Evolutionary conservation across 2,797 vertebrate species (phyloP).

Genomic region (Semotilus atromaculatus): DNA sequence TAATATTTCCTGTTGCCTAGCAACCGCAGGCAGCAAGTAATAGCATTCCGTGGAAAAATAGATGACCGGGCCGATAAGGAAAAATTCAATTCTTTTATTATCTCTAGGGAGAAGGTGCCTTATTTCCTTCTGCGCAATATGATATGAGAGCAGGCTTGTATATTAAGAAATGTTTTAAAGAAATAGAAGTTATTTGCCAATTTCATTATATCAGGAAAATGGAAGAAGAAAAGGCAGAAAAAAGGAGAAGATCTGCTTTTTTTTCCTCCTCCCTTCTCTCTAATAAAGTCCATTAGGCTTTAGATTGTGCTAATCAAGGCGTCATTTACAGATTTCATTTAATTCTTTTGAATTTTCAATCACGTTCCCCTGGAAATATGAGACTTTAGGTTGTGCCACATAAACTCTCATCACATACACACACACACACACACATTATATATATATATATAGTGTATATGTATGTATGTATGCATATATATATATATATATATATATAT

Average conservation of each 20-base stretch:
- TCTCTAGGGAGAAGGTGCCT: slow-evolving; percentile 99
- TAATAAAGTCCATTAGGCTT: slow-evolving; percentile 80
- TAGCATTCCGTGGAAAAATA: slow-evolving; percentile 99
- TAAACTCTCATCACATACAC: background rate
- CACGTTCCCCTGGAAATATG: slow-evolving; percentile 61
- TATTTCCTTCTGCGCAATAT: slow-evolving; percentile 92
- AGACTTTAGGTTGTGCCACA: slow-evolving; percentile 46
- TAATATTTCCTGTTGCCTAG: slow-evolving; percentile 99
- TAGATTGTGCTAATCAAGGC: slow-evolving; percentile 74
- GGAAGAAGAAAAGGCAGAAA: background rate
- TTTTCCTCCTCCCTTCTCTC: slow-evolving; percentile 48
- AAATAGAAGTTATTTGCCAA: slow-evolving; percentile 82
- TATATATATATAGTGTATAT: no score
- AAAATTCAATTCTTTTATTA: slow-evolving; percentile 99
- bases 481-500: no score
- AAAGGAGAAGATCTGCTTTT: slow-evolving; percentile 30
- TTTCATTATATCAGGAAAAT: slow-evolving; percentile 70
- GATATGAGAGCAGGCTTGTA: slow-evolving; percentile 95
- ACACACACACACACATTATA: background rate
- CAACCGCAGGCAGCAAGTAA: slow-evolving; percentile 98
- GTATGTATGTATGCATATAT: no score
- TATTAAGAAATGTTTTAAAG: slow-evolving; percentile 85
- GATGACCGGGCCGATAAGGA: slow-evolving; percentile 98
- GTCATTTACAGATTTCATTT: slow-evolving; percentile 71
- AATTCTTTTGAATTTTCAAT: slow-evolving; percentile 67